A percentile compares a stretch with the other conserved stretches of the same genome.
phyloP scores from a whole-genome alignment of 2,113 vertebrate species.

The Upupa epops region DNA sequence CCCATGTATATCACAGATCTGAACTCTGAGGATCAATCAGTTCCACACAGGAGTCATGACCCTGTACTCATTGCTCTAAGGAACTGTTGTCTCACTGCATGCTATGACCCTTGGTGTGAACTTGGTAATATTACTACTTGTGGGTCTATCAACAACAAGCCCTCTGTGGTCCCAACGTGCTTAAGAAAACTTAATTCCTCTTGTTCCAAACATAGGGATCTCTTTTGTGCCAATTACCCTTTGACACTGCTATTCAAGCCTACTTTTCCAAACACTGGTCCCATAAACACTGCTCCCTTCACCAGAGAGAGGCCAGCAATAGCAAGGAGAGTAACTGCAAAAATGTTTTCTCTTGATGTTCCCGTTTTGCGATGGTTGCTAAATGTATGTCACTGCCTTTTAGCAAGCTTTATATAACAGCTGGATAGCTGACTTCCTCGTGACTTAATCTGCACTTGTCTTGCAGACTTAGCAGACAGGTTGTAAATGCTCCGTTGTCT shows the following conservation, averaged over 20 bases:
- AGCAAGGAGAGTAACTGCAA: not conserved
- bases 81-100: conserved; percentile 45
- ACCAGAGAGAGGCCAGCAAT: not conserved
- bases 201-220: conserved; percentile 30
- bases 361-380: not conserved
- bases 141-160: conserved; percentile 39
- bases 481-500: not conserved
- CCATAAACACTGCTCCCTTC: not conserved
- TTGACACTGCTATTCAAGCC: conserved; percentile 19
- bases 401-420: not conserved
- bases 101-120: conserved; percentile 43
- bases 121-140: conserved; percentile 47
- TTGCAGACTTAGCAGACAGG: not conserved
- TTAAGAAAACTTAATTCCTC: conserved; percentile 48
- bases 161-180: conserved; percentile 38
- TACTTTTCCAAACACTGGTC: conserved; percentile 26
- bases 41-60: conserved; percentile 23
- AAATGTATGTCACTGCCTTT: not conserved
- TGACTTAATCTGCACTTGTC: conserved; percentile 1
- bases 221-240: conserved; percentile 48
- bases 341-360: not conserved
- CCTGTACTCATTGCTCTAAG: conserved; percentile 25
- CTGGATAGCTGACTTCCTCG: not conserved
- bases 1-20: not conserved
- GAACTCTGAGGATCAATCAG: conserved; percentile 44